Evolutionary conservation across 2,888 invertebrate genomes (phyloP), one percentile per base, ranked within the genome.

Genomic region (Cyaniris semiargus): DNA sequence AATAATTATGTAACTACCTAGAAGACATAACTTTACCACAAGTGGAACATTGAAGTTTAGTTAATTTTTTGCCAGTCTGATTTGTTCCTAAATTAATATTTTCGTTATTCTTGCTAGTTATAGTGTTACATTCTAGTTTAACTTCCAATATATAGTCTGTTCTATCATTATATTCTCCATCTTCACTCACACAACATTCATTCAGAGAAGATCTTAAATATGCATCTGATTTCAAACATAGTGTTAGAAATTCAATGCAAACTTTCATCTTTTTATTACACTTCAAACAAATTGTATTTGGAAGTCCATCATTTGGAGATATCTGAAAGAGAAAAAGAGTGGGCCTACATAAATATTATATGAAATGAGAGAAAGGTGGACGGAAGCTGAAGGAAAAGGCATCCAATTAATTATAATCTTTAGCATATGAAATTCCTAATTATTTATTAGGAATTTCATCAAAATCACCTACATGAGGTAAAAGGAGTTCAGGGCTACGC

Each of bases 21-120:
- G 94, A 94, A 34, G 94, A 93, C 90, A 94, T 90, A 38, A 94
- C 88, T 88, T 93, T 94, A n/a, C 94, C 94, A 86, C 94, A 94
- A 53, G 88, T 91, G 80, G 87, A 90, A 81, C 94, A 94, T 84
- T 94, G 94, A 76, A 90, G 89, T 80, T 88, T 89, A 31, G 79
- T 83, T 38, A 82, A 76, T 74, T 81, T 82, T 78, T 84, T 84
- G 77, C 82, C 84, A 70, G 79, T 80, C 56, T 76, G 78, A 58
- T 80, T 85, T n/a, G 15, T 21, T 75, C 56, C 13, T n/a, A 72
- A 77, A 56, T 27, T 23, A 66, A 4, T 23, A 23, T 23, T 66
- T 66, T 66, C 13, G 10, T 53, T 23, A 27, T 78, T 77, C 8
- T 78, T 58, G 66, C 76, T 56, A 38, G 76, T 78, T 21, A 76